Conservation (phyloP, 2,797 vertebrate species). For the Decapterus maruadsi region DNA sequence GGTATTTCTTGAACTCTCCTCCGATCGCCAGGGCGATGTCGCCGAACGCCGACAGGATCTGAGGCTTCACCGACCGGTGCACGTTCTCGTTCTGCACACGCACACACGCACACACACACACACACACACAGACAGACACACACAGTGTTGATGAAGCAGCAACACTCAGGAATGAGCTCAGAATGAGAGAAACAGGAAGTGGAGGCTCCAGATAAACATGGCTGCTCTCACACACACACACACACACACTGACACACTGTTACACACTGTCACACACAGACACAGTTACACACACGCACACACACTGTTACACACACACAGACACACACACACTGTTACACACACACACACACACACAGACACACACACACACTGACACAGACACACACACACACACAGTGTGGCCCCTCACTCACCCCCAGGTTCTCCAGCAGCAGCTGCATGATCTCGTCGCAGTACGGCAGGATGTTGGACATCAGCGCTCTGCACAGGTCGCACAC, state of each 20-base stretch:
- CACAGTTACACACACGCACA: no score
- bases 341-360: no score
- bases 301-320: no score
- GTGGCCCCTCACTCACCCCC: slow-evolving; percentile 88
- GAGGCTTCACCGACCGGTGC: slow-evolving; percentile 97
- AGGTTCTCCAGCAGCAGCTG: slow-evolving; percentile 97
- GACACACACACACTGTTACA: no score
- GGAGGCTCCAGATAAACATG: slow-evolving; percentile 29
- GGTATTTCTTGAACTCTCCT: slow-evolving; percentile 98
- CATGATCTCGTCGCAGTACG: slow-evolving; percentile 98
- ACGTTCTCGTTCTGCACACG: slow-evolving; percentile 94
- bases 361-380: no score
- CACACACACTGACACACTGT: no score
- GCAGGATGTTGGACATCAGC: slow-evolving; percentile 95
- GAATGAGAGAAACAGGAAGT: no score
- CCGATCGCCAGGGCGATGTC: slow-evolving; percentile 98
- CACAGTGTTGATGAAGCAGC: no score
- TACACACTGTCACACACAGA: no score
- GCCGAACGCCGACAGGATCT: slow-evolving; percentile 97
- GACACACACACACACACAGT: no score
- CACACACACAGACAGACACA: neutral
- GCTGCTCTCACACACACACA: no score
- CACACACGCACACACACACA: neutral
- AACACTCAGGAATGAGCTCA: neutral
- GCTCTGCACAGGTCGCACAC: slow-evolving; percentile 96